These are phyloP conservation scores for Mus spicilegus DNA, from an alignment of 2,113 vertebrate genomes.

Conservation along the genomic window DNA sequence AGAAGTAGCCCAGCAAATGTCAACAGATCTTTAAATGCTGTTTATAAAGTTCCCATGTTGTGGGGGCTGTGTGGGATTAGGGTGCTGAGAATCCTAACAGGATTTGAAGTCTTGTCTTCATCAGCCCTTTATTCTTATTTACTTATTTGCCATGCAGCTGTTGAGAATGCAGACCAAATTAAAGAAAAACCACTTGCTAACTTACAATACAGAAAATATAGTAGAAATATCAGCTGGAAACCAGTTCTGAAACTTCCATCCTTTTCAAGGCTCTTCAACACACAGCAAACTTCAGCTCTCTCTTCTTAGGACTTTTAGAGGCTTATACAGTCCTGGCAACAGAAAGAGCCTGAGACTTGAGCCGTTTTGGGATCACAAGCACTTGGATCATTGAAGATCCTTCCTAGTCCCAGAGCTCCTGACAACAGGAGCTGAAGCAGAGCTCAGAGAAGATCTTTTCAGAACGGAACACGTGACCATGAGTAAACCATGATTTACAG, in stretches of 20 bases:
- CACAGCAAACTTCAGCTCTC: neutral
- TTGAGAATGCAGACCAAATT: neutral
- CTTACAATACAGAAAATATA: neutral
- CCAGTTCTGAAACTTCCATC: constrained; percentile 3
- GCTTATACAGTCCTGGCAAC: neutral
- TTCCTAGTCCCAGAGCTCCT: neutral
- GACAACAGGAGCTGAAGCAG: neutral
- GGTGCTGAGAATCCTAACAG: neutral
- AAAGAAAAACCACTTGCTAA: neutral
- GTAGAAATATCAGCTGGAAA: neutral
- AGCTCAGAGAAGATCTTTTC: neutral
- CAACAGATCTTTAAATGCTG: constrained; percentile 30
- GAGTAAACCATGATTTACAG: constrained; percentile 14
- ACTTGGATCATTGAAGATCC: neutral
- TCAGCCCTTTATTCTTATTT: neutral
- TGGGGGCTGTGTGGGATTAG: neutral
- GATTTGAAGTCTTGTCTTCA: neutral
- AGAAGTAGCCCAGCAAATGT: constrained; percentile 3
- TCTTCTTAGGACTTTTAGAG: neutral
- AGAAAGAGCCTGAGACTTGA: neutral
- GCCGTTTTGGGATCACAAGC: neutral
- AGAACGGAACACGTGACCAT: neutral
- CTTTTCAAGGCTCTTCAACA: neutral
- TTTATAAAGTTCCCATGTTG: neutral
- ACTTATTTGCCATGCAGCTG: neutral